Conservation (phyloP, 2,888 invertebrate species). For the Sympetrum striolatum region DNA sequence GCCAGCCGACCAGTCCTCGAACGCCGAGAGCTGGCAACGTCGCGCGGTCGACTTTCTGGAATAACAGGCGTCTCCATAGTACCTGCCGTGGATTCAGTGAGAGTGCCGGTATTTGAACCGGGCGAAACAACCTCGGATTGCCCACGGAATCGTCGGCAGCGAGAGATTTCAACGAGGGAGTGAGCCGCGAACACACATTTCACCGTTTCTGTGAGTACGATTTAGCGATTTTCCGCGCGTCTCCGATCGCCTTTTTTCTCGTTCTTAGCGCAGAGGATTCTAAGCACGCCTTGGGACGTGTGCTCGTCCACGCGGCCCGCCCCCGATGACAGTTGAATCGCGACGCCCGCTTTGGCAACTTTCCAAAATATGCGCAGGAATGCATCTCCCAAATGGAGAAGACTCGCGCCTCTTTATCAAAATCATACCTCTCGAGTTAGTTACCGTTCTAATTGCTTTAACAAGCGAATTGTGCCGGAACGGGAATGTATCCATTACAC, state of each 20-base stretch:
- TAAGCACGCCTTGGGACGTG: background rate
- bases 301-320: background rate
- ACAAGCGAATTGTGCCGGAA: too few species aligned
- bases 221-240: background rate
- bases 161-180: background rate
- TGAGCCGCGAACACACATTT: background rate
- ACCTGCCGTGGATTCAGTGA: conserved; percentile 29
- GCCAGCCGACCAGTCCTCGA: background rate
- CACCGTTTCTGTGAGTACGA: background rate
- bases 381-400: background rate
- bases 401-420: too few species aligned
- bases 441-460: too few species aligned
- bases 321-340: background rate
- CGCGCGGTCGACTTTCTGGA: conserved; percentile 39
- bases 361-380: background rate
- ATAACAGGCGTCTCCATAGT: conserved; percentile 24
- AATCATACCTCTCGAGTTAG: too few species aligned
- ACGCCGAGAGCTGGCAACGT: background rate
- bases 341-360: background rate
- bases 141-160: background rate
- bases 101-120: background rate
- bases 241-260: background rate
- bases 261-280: background rate
- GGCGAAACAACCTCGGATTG: background rate
- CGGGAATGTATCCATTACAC: too few species aligned